Evolutionary conservation across 2,113 vertebrate genomes (phyloP).

Genomic region (Leptobrachium leishanense): DNA sequence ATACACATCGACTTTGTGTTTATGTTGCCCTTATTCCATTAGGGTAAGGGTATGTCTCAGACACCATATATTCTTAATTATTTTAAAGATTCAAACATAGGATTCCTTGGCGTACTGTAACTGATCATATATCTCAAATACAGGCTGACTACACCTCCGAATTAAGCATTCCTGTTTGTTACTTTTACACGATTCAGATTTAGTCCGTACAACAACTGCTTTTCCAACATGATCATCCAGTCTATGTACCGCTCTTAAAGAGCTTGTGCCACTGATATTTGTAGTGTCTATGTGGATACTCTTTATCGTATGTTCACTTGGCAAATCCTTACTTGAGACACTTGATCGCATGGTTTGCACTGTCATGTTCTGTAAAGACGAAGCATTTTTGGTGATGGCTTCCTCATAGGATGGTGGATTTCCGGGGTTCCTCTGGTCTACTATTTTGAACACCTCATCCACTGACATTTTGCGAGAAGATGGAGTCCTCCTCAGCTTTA

Average conservation of each 20-base stretch:
- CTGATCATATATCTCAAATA: conserved; percentile 75
- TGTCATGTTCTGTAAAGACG: conserved; percentile 66
- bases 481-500: conserved; percentile 26
- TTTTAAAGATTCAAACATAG: conserved; percentile 71
- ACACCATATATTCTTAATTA: no score
- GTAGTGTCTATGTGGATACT: conserved; percentile 24
- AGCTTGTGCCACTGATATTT: conserved; percentile 13
- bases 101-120: conserved; percentile 86
- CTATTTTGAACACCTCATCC: conserved; percentile 77
- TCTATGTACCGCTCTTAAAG: conserved; percentile 32
- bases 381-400: conserved; percentile 65
- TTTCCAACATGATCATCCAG: conserved; percentile 51
- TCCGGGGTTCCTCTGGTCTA: conserved; percentile 72
- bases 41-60: no score
- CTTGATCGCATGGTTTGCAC: conserved; percentile 71
- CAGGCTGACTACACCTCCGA: conserved; percentile 76
- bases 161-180: conserved; percentile 59
- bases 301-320: not conserved
- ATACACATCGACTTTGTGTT: no score
- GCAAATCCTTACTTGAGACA: conserved; percentile 56
- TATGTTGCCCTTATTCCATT: no score
- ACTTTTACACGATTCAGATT: conserved; percentile 73
- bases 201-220: conserved; percentile 69
- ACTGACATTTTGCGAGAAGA: conserved; percentile 66
- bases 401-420: conserved; percentile 84